phyloP scores from a whole-genome alignment of 2,113 vertebrate species.

The sheep (Ovis aries) region ARS-UI_Ramb_v3.0 NC_056080.1:23671001-23671500 shows the following conservation, averaged over 20 bases:
- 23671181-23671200: constrained; percentile 79
- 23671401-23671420: constrained; percentile 80
- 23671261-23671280: constrained; percentile 81
- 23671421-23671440: constrained; percentile 79
- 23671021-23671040: constrained; percentile 79
- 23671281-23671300: constrained; percentile 80
- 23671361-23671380: constrained; percentile 83
- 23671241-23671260: constrained; percentile 82
- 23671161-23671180: constrained; percentile 80
- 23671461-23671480: background rate
- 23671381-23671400: constrained; percentile 81
- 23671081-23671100: constrained; percentile 77
- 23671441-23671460: constrained; percentile 36
- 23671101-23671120: constrained; percentile 81
- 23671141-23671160: constrained; percentile 80
- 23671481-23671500: background rate
- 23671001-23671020: constrained; percentile 84
- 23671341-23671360: constrained; percentile 82
- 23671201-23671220: constrained; percentile 81
- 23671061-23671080: constrained; percentile 79
- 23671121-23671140: constrained; percentile 81
- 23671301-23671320: constrained; percentile 80
- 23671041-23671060: constrained; percentile 79
- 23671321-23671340: constrained; percentile 82
- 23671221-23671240: constrained; percentile 80